A percentile compares a stretch with the other conserved stretches of the same genome.
These are phyloP conservation scores for Galaxea fascicularis DNA, from an alignment of 92 coral and sea anemone species.

Conservation along the genomic window DNA sequence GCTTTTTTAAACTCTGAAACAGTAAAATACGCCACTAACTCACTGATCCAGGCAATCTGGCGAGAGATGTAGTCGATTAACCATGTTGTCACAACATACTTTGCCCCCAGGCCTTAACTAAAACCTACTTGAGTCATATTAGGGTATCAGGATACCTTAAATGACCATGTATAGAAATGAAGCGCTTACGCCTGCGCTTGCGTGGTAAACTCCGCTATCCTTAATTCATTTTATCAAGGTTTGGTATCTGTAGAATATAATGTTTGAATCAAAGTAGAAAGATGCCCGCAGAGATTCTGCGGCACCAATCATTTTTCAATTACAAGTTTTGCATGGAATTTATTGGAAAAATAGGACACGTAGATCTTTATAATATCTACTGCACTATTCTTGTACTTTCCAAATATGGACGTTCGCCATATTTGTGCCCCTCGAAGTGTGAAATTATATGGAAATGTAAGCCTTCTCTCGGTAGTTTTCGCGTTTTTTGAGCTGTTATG, in stretches of 20 bases:
- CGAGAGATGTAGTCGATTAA: background rate
- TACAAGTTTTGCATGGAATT: too few relatives aligned
- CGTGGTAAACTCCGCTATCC: background rate
- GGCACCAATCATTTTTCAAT: too few relatives aligned
- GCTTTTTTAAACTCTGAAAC: background rate
- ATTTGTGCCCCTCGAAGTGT: constrained; percentile 32
- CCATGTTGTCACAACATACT: background rate
- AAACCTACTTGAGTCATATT: background rate
- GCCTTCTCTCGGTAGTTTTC: constrained; percentile 2
- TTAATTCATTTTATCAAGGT: background rate
- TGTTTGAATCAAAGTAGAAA: background rate
- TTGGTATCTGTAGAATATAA: background rate
- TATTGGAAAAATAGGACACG: too few relatives aligned
- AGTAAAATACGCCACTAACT: background rate
- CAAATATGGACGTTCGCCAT: constrained; percentile 31
- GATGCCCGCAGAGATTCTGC: too few relatives aligned
- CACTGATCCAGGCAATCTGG: background rate
- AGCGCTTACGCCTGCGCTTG: background rate
- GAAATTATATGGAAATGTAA: background rate
- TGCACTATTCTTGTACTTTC: too few relatives aligned
- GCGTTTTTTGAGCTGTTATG: background rate
- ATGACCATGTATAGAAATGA: background rate
- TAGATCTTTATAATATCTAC: too few relatives aligned
- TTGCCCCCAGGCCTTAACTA: background rate
- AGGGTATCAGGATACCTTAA: background rate